Conservation (phyloP, 2,797 vertebrate genomes). For the Rhinogobio ventralis region DNA sequence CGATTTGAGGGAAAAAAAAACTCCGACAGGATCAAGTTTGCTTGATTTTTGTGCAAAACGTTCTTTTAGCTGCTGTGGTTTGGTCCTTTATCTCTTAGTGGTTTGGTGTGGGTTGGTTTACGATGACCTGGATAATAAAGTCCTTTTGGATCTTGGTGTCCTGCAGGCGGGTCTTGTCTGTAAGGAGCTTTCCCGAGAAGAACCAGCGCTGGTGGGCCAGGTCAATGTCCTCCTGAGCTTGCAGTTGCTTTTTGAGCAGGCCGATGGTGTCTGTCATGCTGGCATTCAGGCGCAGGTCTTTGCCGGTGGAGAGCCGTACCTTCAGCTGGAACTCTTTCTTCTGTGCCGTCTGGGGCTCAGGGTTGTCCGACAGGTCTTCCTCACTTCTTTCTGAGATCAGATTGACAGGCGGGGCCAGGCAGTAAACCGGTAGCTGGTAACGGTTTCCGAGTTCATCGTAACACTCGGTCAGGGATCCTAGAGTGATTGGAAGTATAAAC, state of each 20-base stretch:
- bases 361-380: conserved; percentile 85
- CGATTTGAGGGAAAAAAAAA: neutral
- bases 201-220: conserved; percentile 94
- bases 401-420: conserved; percentile 93
- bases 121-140: conserved; percentile 98
- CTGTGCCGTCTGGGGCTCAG: conserved; percentile 78
- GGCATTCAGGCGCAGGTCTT: conserved; percentile 92
- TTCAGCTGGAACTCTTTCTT: conserved; percentile 95
- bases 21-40: neutral
- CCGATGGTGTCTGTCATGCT: conserved; percentile 94
- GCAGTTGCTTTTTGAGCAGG: conserved; percentile 95
- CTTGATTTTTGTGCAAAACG: neutral
- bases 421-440: conserved; percentile 97
- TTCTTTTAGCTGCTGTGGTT: conserved; percentile 2
- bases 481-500: neutral
- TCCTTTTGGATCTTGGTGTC: conserved; percentile 99
- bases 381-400: conserved; percentile 92
- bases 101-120: conserved; percentile 84
- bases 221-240: conserved; percentile 90
- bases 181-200: conserved; percentile 97
- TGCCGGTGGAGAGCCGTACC: conserved; percentile 93
- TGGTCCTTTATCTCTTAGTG: conserved; percentile 46
- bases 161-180: conserved; percentile 94
- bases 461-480: conserved; percentile 94
- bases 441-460: conserved; percentile 96